Evolutionary conservation across 2,888 invertebrate species (phyloP).

Genomic region (Anthophora plumipes): DNA sequence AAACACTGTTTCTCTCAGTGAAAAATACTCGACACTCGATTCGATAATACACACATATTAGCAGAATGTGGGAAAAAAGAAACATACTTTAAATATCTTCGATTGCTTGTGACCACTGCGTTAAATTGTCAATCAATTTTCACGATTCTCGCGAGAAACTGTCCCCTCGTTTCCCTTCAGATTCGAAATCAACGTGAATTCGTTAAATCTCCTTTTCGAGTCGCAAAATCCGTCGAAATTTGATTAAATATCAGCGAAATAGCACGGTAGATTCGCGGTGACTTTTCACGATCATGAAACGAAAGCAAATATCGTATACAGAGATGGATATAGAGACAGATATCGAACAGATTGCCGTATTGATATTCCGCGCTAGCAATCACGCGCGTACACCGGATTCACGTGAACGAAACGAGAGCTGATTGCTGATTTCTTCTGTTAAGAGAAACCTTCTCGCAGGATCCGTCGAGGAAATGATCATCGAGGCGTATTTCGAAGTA

Average conservation of each 20-base stretch:
- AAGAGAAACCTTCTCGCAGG: neutral
- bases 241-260: too few species aligned
- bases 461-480: neutral
- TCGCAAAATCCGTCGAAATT: too few species aligned
- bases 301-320: neutral
- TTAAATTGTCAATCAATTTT: neutral
- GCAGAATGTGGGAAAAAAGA: too few species aligned
- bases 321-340: neutral
- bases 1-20: neutral
- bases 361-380: conserved; percentile 5
- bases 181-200: neutral
- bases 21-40: conserved; percentile 6
- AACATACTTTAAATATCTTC: neutral
- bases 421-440: conserved; percentile 3
- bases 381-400: conserved; percentile 7
- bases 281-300: conserved; percentile 4
- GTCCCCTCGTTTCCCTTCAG: neutral
- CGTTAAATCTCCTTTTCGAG: too few species aligned
- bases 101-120: neutral
- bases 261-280: neutral
- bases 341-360: neutral
- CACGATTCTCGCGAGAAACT: neutral
- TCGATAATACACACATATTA: neutral
- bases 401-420: conserved; percentile 5
- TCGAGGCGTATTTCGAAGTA: neutral